Conservation (phyloP, 1,140 invertebrate species). For the Branchinecta lindahli region DNA sequence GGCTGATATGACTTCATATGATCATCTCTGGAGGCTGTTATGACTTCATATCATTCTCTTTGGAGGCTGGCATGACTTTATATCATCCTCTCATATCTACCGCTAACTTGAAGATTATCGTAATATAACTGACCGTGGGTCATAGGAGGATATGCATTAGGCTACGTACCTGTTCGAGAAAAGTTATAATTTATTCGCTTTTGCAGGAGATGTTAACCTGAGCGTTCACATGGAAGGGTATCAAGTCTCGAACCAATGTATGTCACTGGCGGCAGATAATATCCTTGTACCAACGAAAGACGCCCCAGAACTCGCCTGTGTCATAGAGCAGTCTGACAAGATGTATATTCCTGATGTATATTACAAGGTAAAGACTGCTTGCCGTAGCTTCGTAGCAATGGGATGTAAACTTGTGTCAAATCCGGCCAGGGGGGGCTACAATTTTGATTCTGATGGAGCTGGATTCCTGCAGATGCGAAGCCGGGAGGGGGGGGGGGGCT, state of each 20-base stretch:
- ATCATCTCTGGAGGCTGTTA: too few relatives aligned
- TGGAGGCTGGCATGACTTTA: too few relatives aligned
- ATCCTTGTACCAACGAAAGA: conserved; percentile 93
- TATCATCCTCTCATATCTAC: too few relatives aligned
- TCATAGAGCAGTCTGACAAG: conserved; percentile 76
- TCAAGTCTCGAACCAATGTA: conserved; percentile 96
- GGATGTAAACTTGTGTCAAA: background rate
- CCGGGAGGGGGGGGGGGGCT: too few relatives aligned
- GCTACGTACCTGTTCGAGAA: too few relatives aligned
- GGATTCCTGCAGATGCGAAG: too few relatives aligned
- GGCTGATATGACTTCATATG: too few relatives aligned
- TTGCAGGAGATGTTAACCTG: conserved; percentile 64
- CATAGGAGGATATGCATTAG: too few relatives aligned
- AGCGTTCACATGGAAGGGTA: conserved; percentile 98
- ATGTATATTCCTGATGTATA: conserved; percentile 99
- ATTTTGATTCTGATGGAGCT: too few relatives aligned
- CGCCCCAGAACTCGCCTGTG: conserved; percentile 88
- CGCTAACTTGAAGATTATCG: too few relatives aligned
- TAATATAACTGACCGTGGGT: too few relatives aligned
- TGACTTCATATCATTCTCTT: too few relatives aligned
- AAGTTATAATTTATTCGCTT: conserved; percentile 22
- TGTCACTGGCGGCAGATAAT: conserved; percentile 83
- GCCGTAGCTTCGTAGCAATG: background rate
- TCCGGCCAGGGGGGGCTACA: background rate
- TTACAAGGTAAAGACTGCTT: conserved; percentile 65